These are phyloP conservation scores for Glyphotaelius pellucidus DNA, from an alignment of 2,888 invertebrate genomes.

Conservation along the genomic window DNA sequence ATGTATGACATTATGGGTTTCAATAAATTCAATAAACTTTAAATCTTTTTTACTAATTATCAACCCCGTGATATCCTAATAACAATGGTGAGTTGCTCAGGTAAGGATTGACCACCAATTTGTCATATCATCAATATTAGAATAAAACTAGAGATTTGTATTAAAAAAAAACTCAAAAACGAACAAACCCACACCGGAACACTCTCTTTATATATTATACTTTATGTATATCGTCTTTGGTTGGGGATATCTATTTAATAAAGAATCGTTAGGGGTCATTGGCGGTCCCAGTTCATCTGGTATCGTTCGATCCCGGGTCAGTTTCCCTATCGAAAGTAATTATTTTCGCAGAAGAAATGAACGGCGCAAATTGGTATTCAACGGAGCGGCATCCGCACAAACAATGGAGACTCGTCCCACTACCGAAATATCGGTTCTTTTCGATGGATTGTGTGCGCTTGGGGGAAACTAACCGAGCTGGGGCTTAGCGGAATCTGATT, in stretches of 20 bases:
- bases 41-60: too few species aligned
- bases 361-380: slow-evolving; percentile 65
- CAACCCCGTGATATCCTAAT: too few species aligned
- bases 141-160: too few species aligned
- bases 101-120: too few species aligned
- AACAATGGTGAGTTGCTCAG: too few species aligned
- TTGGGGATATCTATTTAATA: neutral
- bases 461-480: neutral
- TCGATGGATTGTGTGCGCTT: neutral
- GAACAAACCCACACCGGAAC: too few species aligned
- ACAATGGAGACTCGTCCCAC: slow-evolving; percentile 51
- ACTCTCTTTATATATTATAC: too few species aligned
- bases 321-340: slow-evolving; percentile 56
- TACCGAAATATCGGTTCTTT: neutral
- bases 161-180: too few species aligned
- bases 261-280: neutral
- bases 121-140: too few species aligned
- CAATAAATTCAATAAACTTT: too few species aligned
- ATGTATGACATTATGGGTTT: too few species aligned
- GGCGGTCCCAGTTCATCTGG: neutral
- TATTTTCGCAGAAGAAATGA: slow-evolving; percentile 55
- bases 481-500: neutral
- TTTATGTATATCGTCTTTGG: neutral
- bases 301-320: slow-evolving; percentile 2
- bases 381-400: slow-evolving; percentile 60